Percentiles rank a stretch among this genome's conserved stretches.
These are phyloP conservation scores for Ptychadena robeensis DNA, from an alignment of 2,797 vertebrate genomes.

Conservation along the genomic window DNA sequence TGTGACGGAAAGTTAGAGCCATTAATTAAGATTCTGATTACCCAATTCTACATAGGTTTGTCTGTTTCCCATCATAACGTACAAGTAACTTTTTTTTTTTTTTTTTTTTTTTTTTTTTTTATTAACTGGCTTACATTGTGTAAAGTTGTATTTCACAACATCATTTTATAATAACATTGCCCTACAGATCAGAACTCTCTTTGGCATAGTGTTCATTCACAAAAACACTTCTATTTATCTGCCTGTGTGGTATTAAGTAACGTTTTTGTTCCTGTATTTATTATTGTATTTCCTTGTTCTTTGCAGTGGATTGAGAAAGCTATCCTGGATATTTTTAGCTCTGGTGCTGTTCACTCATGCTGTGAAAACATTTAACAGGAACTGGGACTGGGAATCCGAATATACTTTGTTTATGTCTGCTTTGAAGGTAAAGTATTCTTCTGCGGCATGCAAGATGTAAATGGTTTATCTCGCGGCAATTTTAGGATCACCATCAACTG, in stretches of 20 bases:
- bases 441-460: not conserved
- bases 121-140: conserved; percentile 10
- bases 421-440: conserved; percentile 84
- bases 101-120: no score
- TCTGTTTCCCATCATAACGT: conserved; percentile 10
- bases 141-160: not conserved
- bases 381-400: conserved; percentile 98
- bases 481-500: not conserved
- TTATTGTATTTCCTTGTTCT: conserved; percentile 58
- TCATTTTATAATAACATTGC: conserved; percentile 17
- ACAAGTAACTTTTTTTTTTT: not conserved
- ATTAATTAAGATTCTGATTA: conserved; percentile 17
- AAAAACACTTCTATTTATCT: not conserved
- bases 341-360: conserved; percentile 86
- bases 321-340: conserved; percentile 89
- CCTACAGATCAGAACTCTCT: not conserved
- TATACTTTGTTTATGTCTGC: conserved; percentile 96
- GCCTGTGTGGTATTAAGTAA: not conserved
- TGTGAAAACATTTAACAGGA: conserved; percentile 93
- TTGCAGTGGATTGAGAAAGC: conserved; percentile 83
- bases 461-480: not conserved
- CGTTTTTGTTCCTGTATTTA: conserved; percentile 5
- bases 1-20: not conserved
- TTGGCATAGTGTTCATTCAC: not conserved
- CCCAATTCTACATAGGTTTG: not conserved